Evolutionary conservation across 2,888 invertebrate genomes (phyloP).

Genomic region (Therioaphis trifolii): DNA sequence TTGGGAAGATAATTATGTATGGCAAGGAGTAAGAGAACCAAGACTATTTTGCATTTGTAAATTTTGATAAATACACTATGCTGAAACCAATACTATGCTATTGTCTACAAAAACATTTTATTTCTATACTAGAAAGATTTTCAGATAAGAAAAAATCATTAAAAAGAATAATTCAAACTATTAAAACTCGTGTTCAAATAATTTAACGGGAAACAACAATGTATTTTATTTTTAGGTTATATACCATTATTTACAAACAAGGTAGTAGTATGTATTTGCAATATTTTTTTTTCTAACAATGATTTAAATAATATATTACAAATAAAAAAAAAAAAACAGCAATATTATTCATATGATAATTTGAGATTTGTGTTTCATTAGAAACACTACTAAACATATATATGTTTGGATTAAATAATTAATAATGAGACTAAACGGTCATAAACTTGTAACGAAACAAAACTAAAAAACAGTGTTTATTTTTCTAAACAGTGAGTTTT

Average conservation of each 20-base stretch:
- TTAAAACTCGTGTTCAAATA: slow-evolving; percentile 18
- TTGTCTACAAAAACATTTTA: no score
- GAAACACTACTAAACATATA: slow-evolving; percentile 29
- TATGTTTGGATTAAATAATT: slow-evolving; percentile 28
- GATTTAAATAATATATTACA: slow-evolving; percentile 26
- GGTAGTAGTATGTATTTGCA: slow-evolving; percentile 35
- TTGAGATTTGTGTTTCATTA: slow-evolving; percentile 27
- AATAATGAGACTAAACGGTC: slow-evolving; percentile 21
- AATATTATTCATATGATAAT: slow-evolving; percentile 35
- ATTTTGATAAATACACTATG: no score
- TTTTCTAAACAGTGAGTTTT: slow-evolving; percentile 62
- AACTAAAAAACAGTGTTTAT: slow-evolving; percentile 53
- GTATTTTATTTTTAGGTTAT: slow-evolving; percentile 44
- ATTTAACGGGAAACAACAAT: slow-evolving; percentile 53
- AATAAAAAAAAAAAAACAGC: slow-evolving; percentile 34
- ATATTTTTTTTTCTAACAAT: slow-evolving; percentile 46
- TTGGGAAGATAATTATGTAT: no score
- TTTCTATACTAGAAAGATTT: no score
- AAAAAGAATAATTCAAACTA: neutral
- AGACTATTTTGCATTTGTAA: no score
- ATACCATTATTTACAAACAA: slow-evolving; percentile 50
- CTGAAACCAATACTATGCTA: no score
- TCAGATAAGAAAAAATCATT: neutral
- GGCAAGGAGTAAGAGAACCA: no score
- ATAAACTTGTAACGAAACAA: slow-evolving; percentile 34